Percentiles rank a stretch among this genome's conserved stretches.
These are phyloP conservation scores for Drosophila colorata DNA, from an alignment of 2,888 invertebrate genomes.

Conservation along the genomic window DNA sequence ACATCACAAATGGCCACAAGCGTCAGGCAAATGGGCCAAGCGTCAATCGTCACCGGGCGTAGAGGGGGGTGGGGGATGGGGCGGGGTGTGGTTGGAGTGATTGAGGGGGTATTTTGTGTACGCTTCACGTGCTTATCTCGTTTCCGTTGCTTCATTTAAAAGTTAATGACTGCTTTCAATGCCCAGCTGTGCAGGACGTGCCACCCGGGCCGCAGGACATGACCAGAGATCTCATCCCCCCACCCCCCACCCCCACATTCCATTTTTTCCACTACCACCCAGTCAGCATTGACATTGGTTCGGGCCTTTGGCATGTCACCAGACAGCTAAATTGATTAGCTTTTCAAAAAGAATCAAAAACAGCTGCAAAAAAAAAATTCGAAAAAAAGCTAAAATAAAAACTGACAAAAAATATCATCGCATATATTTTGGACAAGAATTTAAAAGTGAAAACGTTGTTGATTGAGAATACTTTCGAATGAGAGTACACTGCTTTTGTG, in stretches of 20 bases:
- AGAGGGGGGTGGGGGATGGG: background rate
- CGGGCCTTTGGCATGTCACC: conserved; percentile 62
- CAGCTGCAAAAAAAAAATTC: conserved; percentile 6
- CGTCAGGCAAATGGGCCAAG: conserved; percentile 33
- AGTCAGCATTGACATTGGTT: conserved; percentile 48
- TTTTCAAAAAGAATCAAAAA: conserved; percentile 32
- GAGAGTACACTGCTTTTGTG: background rate
- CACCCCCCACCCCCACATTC: background rate
- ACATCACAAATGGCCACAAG: conserved; percentile 56
- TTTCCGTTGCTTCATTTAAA: conserved; percentile 81
- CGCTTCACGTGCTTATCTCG: conserved; percentile 80
- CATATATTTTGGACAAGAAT: conserved; percentile 58
- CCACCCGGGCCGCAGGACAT: conserved; percentile 27
- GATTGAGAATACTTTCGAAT: background rate
- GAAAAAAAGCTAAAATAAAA: background rate
- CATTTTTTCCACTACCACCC: background rate
- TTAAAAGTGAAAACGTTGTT: conserved; percentile 54
- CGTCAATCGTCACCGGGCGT: conserved; percentile 46
- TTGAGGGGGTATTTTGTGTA: conserved; percentile 16
- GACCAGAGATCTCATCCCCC: conserved; percentile 16
- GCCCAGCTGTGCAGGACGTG: conserved; percentile 51
- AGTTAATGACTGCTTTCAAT: conserved; percentile 82
- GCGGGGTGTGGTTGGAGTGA: background rate
- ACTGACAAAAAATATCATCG: conserved; percentile 56
- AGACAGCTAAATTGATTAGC: conserved; percentile 80